Evolutionary conservation across 37 sponge, comb jelly and placozoan genomes (phyloP).

Genomic region (Diacarnus erythraeanus): DNA sequence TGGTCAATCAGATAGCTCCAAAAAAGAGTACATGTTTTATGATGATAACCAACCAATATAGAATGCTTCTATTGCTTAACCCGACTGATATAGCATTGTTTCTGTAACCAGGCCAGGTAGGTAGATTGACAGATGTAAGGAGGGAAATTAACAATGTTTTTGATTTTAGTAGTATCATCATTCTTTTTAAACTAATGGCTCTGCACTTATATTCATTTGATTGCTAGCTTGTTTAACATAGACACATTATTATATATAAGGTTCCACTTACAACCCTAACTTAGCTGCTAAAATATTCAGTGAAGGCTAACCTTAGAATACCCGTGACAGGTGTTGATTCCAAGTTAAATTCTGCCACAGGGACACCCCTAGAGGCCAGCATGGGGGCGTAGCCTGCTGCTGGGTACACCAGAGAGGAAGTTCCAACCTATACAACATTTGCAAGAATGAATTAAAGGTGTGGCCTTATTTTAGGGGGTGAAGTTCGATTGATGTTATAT

Average conservation of each 20-base stretch:
- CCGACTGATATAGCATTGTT: too few species aligned
- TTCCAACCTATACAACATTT: slow-evolving; percentile 89
- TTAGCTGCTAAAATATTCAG: not conserved
- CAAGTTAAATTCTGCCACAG: slow-evolving; percentile 94
- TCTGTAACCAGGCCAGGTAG: too few species aligned
- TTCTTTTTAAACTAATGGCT: too few species aligned
- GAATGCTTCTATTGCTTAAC: too few species aligned
- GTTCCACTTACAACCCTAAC: not conserved
- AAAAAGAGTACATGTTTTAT: too few species aligned
- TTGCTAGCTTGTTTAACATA: not conserved
- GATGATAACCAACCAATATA: too few species aligned
- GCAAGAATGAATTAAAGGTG: not conserved
- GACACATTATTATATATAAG: not conserved
- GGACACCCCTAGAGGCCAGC: slow-evolving; percentile 82
- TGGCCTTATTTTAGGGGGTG: not conserved
- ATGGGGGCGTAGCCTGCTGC: slow-evolving; percentile 88
- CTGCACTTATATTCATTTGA: too few species aligned
- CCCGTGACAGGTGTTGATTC: slow-evolving; percentile 84
- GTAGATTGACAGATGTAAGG: too few species aligned
- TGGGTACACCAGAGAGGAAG: slow-evolving; percentile 93
- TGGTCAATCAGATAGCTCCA: too few species aligned
- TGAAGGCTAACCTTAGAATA: slow-evolving; percentile 13
- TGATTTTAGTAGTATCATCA: too few species aligned
- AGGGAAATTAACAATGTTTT: too few species aligned
- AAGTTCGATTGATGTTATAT: not conserved